phyloP scores from a whole-genome alignment of 53 echinoderm and acorn worm genomes.

The Luidia sarsii region DNA sequence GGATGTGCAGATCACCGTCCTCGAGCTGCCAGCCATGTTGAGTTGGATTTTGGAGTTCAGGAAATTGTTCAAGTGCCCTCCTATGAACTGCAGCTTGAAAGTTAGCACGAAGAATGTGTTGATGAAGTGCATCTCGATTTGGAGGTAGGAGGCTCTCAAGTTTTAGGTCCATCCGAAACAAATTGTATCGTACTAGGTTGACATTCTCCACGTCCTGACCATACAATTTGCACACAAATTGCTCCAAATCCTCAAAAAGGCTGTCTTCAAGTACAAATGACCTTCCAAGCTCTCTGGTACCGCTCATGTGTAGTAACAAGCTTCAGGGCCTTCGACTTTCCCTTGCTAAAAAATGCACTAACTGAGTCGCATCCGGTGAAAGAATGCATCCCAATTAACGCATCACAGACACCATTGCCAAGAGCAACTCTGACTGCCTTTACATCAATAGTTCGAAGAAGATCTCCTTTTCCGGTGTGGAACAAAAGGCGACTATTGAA shows the following conservation, averaged over 20 bases:
- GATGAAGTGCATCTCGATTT: background rate
- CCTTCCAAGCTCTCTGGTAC: background rate
- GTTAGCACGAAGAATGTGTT: background rate
- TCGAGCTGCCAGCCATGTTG: background rate
- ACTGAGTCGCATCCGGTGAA: constrained; percentile 65
- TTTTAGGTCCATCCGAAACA: background rate
- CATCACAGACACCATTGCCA: constrained; percentile 8
- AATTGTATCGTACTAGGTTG: background rate
- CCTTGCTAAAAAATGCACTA: constrained; percentile 55
- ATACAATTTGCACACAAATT: background rate
- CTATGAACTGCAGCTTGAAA: background rate
- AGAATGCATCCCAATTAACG: constrained; percentile 53
- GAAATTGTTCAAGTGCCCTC: background rate
- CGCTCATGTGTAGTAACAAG: no score
- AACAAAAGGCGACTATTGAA: constrained; percentile 27
- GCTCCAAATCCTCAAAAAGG: background rate
- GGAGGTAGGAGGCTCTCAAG: background rate
- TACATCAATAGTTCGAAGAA: constrained; percentile 33
- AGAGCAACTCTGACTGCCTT: background rate
- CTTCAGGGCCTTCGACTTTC: constrained; percentile 22
- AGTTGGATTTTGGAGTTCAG: background rate
- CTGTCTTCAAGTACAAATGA: background rate
- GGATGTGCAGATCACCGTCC: background rate
- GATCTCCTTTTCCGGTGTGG: constrained; percentile 44
- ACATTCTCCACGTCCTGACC: background rate